Evolutionary conservation across 2,888 invertebrate genomes (phyloP).

Genomic region (Orthosia gothica): DNA sequence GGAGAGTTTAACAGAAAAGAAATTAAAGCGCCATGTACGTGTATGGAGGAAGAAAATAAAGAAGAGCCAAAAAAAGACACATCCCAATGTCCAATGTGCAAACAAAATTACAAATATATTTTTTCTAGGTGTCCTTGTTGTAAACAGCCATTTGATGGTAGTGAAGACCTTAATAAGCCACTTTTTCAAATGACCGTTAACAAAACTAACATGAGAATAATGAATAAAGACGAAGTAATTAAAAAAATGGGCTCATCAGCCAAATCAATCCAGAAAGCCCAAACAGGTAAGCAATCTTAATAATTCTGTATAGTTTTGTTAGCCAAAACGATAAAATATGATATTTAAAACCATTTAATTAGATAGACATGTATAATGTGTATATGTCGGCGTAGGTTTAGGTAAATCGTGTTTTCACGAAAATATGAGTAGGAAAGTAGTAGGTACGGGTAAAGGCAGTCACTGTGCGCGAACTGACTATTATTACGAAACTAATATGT

Average conservation of each 20-base stretch:
- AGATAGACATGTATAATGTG: no score
- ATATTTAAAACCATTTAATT: not conserved
- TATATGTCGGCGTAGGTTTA: no score
- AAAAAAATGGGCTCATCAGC: constrained; percentile 13
- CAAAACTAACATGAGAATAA: constrained; percentile 26
- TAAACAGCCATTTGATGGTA: not conserved
- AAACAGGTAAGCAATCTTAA: constrained; percentile 26
- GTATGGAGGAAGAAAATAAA: not conserved
- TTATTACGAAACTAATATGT: no score
- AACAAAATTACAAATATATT: not conserved
- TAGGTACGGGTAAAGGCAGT: no score
- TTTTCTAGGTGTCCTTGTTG: constrained; percentile 9
- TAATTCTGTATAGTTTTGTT: not conserved
- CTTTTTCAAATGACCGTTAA: constrained; percentile 36
- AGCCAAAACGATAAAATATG: not conserved
- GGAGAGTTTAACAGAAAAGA: not conserved
- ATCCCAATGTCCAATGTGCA: constrained; percentile 14
- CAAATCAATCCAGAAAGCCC: constrained; percentile 4
- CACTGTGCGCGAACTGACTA: no score
- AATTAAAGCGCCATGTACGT: constrained; percentile 14
- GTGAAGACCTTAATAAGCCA: not conserved
- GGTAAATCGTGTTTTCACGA: no score
- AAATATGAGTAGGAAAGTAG: no score
- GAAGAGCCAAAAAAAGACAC: constrained; percentile 5
- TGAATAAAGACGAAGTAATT: constrained; percentile 47